Evolutionary conservation across 2,888 invertebrate species (phyloP).

Genomic region (Aricia artaxerxes): DNA sequence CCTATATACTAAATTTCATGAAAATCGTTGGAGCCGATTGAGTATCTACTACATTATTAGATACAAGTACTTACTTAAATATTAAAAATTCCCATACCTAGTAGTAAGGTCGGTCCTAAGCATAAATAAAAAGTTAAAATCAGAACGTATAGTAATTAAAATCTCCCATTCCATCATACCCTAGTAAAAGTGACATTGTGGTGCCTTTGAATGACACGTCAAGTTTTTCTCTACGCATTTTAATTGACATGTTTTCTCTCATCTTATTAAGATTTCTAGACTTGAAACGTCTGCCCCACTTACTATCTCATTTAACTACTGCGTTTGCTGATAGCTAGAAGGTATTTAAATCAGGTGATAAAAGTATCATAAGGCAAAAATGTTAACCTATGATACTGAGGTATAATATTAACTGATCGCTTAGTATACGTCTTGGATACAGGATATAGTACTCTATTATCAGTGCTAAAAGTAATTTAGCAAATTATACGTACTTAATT

Average conservation of each 20-base stretch:
- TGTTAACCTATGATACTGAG: not conserved
- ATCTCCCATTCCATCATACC: not conserved
- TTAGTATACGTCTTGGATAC: not conserved
- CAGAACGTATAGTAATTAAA: not conserved
- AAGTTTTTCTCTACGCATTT: constrained; percentile 21
- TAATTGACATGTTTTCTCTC: constrained; percentile 21
- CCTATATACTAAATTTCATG: too few relatives aligned
- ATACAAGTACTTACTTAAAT: too few relatives aligned
- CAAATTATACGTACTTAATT: too few relatives aligned
- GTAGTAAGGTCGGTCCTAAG: too few relatives aligned
- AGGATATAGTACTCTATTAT: not conserved
- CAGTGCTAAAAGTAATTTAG: too few relatives aligned
- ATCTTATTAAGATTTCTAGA: constrained; percentile 20
- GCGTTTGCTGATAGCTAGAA: constrained; percentile 1
- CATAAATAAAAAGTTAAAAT: too few relatives aligned
- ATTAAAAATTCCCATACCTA: too few relatives aligned
- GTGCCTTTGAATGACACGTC: not conserved
- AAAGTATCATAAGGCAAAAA: not conserved
- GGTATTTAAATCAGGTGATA: constrained; percentile 16
- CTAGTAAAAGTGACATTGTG: not conserved
- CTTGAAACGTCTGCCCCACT: constrained; percentile 14
- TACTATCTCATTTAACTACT: constrained; percentile 14
- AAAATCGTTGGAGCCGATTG: too few relatives aligned
- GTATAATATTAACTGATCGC: not conserved
- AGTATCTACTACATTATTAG: too few relatives aligned